Conservation (phyloP, 2,113 vertebrate species). For the Acanthochromis polyacanthus region DNA sequence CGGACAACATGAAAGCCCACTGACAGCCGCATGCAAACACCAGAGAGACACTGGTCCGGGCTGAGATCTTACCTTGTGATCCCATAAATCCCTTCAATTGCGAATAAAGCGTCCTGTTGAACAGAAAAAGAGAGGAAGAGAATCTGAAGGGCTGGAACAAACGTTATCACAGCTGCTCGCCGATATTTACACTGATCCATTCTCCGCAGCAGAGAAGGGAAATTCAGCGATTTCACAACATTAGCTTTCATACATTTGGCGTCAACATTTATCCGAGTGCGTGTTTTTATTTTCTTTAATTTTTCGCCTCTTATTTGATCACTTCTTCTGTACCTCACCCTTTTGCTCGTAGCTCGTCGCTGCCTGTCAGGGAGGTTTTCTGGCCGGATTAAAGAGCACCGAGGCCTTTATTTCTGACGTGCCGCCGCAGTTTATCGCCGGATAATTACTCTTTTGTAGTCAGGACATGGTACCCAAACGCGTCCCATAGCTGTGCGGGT, state of each 20-base stretch:
- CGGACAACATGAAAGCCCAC: not conserved
- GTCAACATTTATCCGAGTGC: slow-evolving; percentile 11
- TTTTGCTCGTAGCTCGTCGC: slow-evolving; percentile 67
- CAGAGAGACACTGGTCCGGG: not conserved
- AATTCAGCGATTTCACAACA: slow-evolving; percentile 34
- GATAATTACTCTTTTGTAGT: slow-evolving; percentile 49
- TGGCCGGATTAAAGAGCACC: slow-evolving; percentile 63
- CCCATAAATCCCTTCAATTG: slow-evolving; percentile 85
- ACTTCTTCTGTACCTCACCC: slow-evolving; percentile 66
- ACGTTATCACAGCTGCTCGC: slow-evolving; percentile 35
- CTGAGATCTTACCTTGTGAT: slow-evolving; percentile 84
- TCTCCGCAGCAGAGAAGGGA: slow-evolving; percentile 23
- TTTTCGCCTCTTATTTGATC: too few relatives aligned
- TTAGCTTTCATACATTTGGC: slow-evolving; percentile 21
- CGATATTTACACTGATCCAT: slow-evolving; percentile 36
- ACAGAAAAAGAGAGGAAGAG: slow-evolving; percentile 61
- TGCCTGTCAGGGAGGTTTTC: slow-evolving; percentile 58
- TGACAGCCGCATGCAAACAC: slow-evolving; percentile 26
- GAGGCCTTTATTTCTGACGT: slow-evolving; percentile 63
- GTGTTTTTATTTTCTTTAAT: not conserved
- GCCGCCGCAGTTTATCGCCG: slow-evolving; percentile 64
- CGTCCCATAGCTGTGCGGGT: slow-evolving; percentile 17
- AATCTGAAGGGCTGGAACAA: slow-evolving; percentile 39
- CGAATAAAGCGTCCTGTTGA: slow-evolving; percentile 75
- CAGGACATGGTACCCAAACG: slow-evolving; percentile 65